Percentiles rank a stretch among this genome's conserved stretches.
phyloP scores from a whole-genome alignment of 2,888 invertebrate species.

The Linnaemya vulpina region DNA sequence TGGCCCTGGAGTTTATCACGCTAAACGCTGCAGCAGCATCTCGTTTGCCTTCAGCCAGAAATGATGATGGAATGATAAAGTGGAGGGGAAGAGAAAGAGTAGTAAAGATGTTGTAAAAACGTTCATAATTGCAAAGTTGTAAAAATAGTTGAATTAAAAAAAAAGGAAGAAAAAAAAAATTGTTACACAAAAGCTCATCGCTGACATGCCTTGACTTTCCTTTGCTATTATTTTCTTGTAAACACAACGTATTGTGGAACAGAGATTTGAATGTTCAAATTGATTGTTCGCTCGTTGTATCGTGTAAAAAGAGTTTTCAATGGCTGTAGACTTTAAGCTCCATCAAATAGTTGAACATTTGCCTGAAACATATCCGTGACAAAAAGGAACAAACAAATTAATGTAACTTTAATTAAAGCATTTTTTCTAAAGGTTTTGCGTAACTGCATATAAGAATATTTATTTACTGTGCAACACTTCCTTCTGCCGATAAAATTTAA shows the following conservation, averaged over 20 bases:
- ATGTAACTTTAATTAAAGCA: no score
- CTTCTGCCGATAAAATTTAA: no score
- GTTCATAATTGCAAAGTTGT: constrained; percentile 43
- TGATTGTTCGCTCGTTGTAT: not conserved
- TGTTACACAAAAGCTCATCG: constrained; percentile 59
- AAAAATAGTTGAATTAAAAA: constrained; percentile 21
- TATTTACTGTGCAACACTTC: no score
- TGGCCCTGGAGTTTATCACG: constrained; percentile 29
- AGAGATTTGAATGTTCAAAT: not conserved
- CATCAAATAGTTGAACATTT: no score
- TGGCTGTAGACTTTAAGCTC: not conserved
- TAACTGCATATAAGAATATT: no score
- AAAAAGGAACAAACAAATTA: no score
- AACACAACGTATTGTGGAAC: not conserved
- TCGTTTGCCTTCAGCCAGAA: constrained; percentile 50
- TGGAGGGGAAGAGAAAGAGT: not conserved
- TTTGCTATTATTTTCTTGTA: constrained; percentile 48
- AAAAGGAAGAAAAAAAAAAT: constrained; percentile 18
- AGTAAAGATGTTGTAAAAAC: constrained; percentile 26
- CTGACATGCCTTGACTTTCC: constrained; percentile 66
- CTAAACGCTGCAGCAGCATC: constrained; percentile 35
- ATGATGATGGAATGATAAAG: constrained; percentile 35
- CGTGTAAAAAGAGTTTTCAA: not conserved
- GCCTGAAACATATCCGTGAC: no score
- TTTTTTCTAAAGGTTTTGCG: no score